phyloP scores from a whole-genome alignment of 2,113 vertebrate species.

The Grammomys dolichurus region DNA sequence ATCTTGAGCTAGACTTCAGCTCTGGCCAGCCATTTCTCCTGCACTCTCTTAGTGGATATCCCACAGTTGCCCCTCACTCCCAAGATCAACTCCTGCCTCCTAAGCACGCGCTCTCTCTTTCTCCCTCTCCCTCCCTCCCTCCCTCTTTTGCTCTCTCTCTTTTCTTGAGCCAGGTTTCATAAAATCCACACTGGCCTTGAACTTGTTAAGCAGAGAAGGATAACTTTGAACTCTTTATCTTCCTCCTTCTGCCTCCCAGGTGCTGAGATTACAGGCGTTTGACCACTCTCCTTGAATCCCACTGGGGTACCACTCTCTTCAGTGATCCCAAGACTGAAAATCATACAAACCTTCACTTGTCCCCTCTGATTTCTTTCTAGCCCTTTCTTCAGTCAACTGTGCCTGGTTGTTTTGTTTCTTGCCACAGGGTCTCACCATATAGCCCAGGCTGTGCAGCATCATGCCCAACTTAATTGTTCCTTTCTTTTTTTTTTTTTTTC shows the following conservation, averaged over 20 bases:
- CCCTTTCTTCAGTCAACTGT: neutral
- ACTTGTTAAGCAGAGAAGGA: neutral
- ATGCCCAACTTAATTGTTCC: neutral
- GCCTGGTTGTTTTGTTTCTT: neutral
- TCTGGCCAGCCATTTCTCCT: slow-evolving; percentile 34
- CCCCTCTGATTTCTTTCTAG: neutral
- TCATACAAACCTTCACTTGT: neutral
- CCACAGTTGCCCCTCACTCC: neutral
- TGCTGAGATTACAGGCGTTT: neutral
- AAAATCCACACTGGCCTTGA: neutral
- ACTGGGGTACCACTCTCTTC: neutral
- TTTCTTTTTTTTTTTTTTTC: neutral
- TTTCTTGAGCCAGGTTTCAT: neutral
- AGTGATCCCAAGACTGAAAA: neutral
- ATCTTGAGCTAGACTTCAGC: neutral
- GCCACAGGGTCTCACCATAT: neutral
- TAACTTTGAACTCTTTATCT: neutral
- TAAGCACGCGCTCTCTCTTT: neutral
- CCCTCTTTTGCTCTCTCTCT: neutral
- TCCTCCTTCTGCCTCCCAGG: no score
- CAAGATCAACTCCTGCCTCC: neutral
- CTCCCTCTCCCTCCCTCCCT: no score
- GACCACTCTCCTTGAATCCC: neutral
- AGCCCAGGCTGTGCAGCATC: neutral
- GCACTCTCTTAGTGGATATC: neutral